Conservation (phyloP, 2,113 vertebrate genomes). For the Mola mola region DNA sequence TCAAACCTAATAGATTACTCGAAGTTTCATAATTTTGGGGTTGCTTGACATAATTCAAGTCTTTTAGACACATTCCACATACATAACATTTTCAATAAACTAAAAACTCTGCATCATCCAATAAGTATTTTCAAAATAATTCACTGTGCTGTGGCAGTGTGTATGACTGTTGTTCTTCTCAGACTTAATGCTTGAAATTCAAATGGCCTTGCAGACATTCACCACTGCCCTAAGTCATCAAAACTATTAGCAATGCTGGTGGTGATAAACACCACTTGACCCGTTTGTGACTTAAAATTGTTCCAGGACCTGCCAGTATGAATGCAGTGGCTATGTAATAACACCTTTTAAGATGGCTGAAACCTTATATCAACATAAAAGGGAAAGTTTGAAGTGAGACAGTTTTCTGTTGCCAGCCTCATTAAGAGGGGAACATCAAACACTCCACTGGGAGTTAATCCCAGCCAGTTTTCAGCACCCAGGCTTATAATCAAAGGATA, state of each 20-base stretch:
- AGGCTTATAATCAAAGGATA: constrained; percentile 68
- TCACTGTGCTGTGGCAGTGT: neutral
- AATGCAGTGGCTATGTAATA: constrained; percentile 33
- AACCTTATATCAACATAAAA: constrained; percentile 48
- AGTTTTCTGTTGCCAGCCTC: constrained; percentile 57
- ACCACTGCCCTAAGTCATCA: constrained; percentile 26
- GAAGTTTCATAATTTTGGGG: too few relatives aligned
- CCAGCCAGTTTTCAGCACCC: constrained; percentile 35
- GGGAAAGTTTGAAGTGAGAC: constrained; percentile 30
- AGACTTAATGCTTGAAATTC: constrained; percentile 16
- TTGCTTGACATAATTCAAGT: too few relatives aligned
- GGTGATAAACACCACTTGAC: constrained; percentile 42
- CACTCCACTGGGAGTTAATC: constrained; percentile 63
- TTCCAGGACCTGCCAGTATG: constrained; percentile 39
- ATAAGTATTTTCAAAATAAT: neutral
- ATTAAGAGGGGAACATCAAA: constrained; percentile 70
- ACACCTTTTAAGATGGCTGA: constrained; percentile 48
- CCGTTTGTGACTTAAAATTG: constrained; percentile 24
- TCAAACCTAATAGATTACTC: too few relatives aligned
- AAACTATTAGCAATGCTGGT: constrained; percentile 18
- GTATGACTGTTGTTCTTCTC: constrained; percentile 7
- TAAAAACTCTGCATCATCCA: constrained; percentile 1
- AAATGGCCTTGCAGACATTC: constrained; percentile 13
- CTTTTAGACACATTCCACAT: too few relatives aligned
- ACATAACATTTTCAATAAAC: too few relatives aligned